Base-by-base conservation (phyloP, 2,113 vertebrate genomes). In the Scopus umbretta region DNA sequence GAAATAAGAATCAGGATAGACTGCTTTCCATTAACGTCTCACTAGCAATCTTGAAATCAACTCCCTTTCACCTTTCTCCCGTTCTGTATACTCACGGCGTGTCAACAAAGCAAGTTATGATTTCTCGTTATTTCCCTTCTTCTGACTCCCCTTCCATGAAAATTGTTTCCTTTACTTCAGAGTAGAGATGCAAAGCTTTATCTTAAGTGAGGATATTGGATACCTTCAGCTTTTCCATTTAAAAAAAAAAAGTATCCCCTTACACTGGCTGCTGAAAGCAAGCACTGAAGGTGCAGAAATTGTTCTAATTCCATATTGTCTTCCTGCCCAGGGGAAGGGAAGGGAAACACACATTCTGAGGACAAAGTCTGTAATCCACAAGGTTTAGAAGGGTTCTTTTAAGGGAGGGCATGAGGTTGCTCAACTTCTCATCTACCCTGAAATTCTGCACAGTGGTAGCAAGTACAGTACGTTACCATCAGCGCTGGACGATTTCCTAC, bases 391-490 rank as follows among this genome's bases (percentile, higher is more conserved):
- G 32, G 5, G 13, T 13, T 66, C 62, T 86, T 76, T 71, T 14
- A 94, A 80, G 10, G 30, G 25, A 90, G 67, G 62, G 36, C 40
- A 73, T 27, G 26, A 83, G 36, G 72, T 88, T 90, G 68, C 80
- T 74, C 75, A 96, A 52, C 38, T 88, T 81, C 87, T 85, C 66
- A 32, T 63, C 68, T 66, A 49, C 68, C 75, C 90, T 78, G 67
- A 90, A 90, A 84, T 62, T 62, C 59, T 42, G 58, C 76, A 90
- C 65, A 80, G 79, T 21, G n/a, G 74, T 92, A 95, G 93, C 92
- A 92, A 63, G 82, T 86, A 92, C 95, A 76, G 92, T 82, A 68
- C 61, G 79, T 88, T 70, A 94, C 79, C 85, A 86, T 22, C 82
- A 78, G 59, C 2, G 1, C 75, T 88, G 94, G 86, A 90, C 13